Percentiles rank a stretch among this genome's conserved stretches.
Conservation (phyloP, 2,888 invertebrate species). For the Caprella mutica region DNA sequence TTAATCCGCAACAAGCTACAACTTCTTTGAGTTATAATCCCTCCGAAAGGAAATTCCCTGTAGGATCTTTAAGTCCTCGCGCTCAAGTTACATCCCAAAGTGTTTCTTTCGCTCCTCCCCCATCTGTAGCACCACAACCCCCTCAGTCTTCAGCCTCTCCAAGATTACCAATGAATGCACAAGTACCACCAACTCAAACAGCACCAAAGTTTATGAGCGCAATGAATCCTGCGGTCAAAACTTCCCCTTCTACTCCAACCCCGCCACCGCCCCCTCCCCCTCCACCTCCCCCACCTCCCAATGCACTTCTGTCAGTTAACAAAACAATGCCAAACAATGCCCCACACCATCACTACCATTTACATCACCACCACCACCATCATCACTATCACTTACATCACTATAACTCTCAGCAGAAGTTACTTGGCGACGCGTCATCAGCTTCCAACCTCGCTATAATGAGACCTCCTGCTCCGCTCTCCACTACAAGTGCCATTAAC, state of each 20-base stretch:
- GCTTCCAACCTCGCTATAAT: slow-evolving; percentile 3
- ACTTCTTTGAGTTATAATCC: too few relatives aligned
- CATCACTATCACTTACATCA: slow-evolving; percentile 11
- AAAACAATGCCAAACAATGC: slow-evolving; percentile 9
- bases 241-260: slow-evolving; percentile 4
- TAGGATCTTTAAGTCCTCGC: too few relatives aligned
- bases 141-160: slow-evolving; percentile 4
- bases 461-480: not conserved
- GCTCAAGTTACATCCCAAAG: too few relatives aligned
- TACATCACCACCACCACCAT: slow-evolving; percentile 10
- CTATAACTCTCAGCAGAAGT: slow-evolving; percentile 1
- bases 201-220: not conserved
- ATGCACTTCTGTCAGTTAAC: not conserved
- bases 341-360: slow-evolving; percentile 7
- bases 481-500: slow-evolving; percentile 3
- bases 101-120: too few relatives aligned
- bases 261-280: slow-evolving; percentile 14
- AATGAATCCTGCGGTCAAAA: not conserved
- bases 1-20: too few relatives aligned
- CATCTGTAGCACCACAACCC: too few relatives aligned
- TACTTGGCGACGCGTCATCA: not conserved
- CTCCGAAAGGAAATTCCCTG: too few relatives aligned
- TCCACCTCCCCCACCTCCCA: slow-evolving; percentile 10
- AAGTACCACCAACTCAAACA: not conserved
- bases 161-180: not conserved